Evolutionary conservation across 2,888 invertebrate genomes (phyloP), one percentile per base, ranked within the genome.

Genomic region (Rhyacophila evoluta): DNA sequence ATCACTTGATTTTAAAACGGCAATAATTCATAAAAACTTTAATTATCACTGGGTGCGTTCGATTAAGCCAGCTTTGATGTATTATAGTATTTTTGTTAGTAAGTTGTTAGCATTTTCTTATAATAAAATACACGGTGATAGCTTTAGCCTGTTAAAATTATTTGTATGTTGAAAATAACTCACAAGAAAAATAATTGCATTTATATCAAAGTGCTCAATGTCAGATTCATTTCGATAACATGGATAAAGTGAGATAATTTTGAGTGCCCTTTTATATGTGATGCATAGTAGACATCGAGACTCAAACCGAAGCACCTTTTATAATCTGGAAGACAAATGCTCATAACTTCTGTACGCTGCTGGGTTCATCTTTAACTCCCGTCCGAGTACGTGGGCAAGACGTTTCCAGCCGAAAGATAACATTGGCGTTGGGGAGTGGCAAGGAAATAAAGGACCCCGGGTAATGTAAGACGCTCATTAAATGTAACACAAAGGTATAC

Each of bases 251-350:
- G 25, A 55, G 25, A 55, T 55, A n/a, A 55, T 19, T 25, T 10
- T 55, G 55, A 55, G 55, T 55, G 55, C 25, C 4, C 25, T 55
- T 55, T 55, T 55, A 15, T 55, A 55, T 19, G 15, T 55, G 55
- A 55, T 55, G 0, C 55, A 55, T 55, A 55, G 25, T 55, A 55
- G 8, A 55, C 55, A 19, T 55, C 55, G 10, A 55, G 19, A 19
- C 55, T 19, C 10, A 38, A 75, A 70, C 37, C 29, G 70, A 75
- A 55, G 41, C 33, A 71, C 28, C 78, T 72, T 78, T 78, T 80
- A 75, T 55, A 78, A 80, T 80, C 80, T 80, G 70, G 37, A 79
- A 78, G 75, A 80, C 80, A 80, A 78, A 78, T 78, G 80, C 80
- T 80, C 80, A 78, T 80, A 80, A 80, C 78, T 80, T 78, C 80